Evolutionary conservation across 1,140 invertebrate species (phyloP).

Genomic region (Bilobella aurantiaca): DNA sequence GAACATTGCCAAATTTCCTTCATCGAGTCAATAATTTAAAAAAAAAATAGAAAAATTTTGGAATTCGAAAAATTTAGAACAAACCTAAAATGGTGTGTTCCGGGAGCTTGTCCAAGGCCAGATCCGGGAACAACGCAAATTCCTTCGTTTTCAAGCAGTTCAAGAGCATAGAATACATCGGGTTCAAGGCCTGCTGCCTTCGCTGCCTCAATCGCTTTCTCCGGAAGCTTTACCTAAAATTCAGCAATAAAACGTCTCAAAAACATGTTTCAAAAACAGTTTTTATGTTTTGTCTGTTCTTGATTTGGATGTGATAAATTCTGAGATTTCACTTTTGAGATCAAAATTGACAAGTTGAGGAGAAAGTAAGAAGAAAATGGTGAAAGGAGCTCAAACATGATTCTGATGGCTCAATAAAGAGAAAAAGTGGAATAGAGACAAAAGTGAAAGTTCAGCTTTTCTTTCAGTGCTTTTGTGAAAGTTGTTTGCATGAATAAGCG

Average conservation of each 20-base stretch:
- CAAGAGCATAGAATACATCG: conserved; percentile 78
- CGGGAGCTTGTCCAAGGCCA: conserved; percentile 24
- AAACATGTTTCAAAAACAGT: no score
- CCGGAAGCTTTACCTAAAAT: conserved; percentile 52
- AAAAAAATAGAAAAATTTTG: no score
- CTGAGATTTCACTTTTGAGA: no score
- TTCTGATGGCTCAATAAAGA: no score
- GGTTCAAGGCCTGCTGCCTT: conserved; percentile 58
- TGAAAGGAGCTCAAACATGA: no score
- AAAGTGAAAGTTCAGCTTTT: background rate
- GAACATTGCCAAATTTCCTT: no score
- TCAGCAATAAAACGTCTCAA: background rate
- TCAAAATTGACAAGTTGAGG: no score
- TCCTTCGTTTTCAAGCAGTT: conserved; percentile 26
- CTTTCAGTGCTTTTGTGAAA: conserved; percentile 16
- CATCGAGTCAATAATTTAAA: no score
- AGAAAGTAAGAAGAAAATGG: no score
- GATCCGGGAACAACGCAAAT: conserved; percentile 29
- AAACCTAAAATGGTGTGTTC: conserved; percentile 32
- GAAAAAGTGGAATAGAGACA: background rate
- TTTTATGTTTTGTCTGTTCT: no score
- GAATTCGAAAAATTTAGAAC: no score
- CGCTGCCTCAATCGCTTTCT: conserved; percentile 66
- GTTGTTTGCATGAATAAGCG: background rate
- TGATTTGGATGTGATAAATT: no score